Percentiles rank a stretch among this genome's conserved stretches.
Conservation (phyloP, 2,797 vertebrate genomes). For the Ara ararauna region DNA sequence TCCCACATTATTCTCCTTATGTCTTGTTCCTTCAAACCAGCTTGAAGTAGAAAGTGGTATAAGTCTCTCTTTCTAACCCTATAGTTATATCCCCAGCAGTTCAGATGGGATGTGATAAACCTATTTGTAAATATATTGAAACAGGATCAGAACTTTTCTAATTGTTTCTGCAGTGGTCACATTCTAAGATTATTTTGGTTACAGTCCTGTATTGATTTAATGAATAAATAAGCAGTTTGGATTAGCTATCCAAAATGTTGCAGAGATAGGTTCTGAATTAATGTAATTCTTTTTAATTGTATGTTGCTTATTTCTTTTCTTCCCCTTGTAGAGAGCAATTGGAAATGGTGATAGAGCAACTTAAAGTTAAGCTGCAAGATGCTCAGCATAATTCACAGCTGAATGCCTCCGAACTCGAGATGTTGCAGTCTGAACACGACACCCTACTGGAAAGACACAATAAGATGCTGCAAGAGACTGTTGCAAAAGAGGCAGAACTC, state of each 20-base stretch:
- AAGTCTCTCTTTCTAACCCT: background rate
- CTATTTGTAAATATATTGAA: background rate
- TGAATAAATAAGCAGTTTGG: background rate
- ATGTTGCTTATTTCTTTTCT: background rate
- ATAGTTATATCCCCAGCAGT: background rate
- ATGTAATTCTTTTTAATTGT: background rate
- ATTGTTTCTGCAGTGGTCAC: background rate
- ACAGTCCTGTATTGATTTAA: background rate
- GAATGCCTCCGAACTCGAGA: conserved; percentile 84
- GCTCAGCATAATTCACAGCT: conserved; percentile 88
- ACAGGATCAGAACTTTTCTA: background rate
- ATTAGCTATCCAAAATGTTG: background rate
- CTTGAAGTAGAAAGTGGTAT: background rate
- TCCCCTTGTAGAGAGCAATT: conserved; percentile 84
- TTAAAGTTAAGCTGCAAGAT: conserved; percentile 88
- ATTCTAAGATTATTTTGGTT: background rate
- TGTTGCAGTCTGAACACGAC: conserved; percentile 90
- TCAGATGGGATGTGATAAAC: background rate
- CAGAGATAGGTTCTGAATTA: background rate
- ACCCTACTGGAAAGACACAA: conserved; percentile 95
- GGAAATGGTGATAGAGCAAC: conserved; percentile 85
- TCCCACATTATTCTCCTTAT: background rate
- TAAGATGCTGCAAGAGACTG: conserved; percentile 93
- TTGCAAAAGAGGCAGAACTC: conserved; percentile 93
- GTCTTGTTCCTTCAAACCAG: background rate